These are phyloP conservation scores for Gallinago nigripennis DNA, from an alignment of 2,797 vertebrate genomes.

Conservation along the genomic window DNA sequence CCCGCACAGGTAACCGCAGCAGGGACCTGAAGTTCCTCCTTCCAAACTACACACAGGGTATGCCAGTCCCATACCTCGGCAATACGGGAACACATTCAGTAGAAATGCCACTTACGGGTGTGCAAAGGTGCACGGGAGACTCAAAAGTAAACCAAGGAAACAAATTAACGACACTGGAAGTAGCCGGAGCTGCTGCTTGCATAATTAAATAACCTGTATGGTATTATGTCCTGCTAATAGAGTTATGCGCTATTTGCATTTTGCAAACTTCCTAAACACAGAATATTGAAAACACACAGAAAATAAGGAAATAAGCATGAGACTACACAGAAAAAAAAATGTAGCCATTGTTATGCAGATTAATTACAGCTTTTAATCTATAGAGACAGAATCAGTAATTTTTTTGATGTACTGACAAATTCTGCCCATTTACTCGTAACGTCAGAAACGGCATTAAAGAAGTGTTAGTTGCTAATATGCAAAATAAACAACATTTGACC, in stretches of 20 bases:
- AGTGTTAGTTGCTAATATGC: not conserved
- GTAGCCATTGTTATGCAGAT: not conserved
- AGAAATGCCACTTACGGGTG: not conserved
- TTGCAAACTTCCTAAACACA: not conserved
- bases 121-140: not conserved
- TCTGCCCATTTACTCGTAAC: not conserved
- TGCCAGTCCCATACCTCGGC: not conserved
- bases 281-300: not conserved
- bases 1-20: not conserved
- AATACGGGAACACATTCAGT: rapidly evolving
- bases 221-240: not conserved
- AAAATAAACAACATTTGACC: not conserved
- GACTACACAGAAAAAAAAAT: not conserved
- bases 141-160: not conserved
- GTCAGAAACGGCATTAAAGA: not conserved
- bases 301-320: not conserved
- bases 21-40: not conserved
- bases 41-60: not conserved
- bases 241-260: not conserved
- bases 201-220: not conserved
- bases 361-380: not conserved
- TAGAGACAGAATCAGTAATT: not conserved
- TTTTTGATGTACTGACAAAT: not conserved
- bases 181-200: not conserved
- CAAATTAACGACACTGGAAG: not conserved